These are phyloP conservation scores for Apis laboriosa DNA, from an alignment of 1,140 invertebrate genomes.

Conservation along the genomic window DNA sequence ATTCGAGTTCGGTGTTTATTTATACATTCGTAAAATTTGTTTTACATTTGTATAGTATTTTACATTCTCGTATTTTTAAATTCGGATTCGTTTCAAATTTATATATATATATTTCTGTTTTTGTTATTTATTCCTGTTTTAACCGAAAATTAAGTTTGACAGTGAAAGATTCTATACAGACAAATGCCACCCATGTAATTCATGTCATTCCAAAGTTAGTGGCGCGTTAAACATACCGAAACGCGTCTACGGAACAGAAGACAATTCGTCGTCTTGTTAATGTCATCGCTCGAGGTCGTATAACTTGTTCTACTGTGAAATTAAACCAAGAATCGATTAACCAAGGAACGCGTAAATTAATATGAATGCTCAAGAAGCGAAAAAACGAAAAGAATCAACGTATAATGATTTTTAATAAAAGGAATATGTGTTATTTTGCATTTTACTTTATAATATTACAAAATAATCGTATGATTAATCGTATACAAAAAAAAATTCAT, in stretches of 20 bases:
- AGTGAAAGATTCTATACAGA: slow-evolving; percentile 39
- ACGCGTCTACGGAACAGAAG: slow-evolving; percentile 58
- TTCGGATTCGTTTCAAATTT: too few species aligned
- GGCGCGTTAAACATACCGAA: slow-evolving; percentile 62
- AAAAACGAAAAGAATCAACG: background rate
- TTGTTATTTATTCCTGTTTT: background rate
- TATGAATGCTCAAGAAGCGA: background rate
- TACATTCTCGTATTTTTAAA: background rate
- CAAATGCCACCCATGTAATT: slow-evolving; percentile 51
- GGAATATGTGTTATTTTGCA: too few species aligned
- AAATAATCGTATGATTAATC: too few species aligned
- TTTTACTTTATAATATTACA: too few species aligned
- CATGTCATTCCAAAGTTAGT: slow-evolving; percentile 64
- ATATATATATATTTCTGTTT: background rate
- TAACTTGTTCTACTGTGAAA: slow-evolving; percentile 47
- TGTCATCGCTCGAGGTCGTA: slow-evolving; percentile 50
- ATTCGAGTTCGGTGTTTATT: background rate
- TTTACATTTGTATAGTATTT: too few species aligned
- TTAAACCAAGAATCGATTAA: slow-evolving; percentile 48
- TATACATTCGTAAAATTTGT: background rate
- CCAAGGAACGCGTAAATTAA: background rate
- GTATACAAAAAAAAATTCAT: too few species aligned
- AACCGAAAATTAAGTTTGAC: background rate
- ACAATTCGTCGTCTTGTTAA: slow-evolving; percentile 67
- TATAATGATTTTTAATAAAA: background rate